Evolutionary conservation across 2,888 invertebrate species (phyloP), one percentile per base, ranked within the genome.

Genomic region (Chloroclysta siterata): DNA sequence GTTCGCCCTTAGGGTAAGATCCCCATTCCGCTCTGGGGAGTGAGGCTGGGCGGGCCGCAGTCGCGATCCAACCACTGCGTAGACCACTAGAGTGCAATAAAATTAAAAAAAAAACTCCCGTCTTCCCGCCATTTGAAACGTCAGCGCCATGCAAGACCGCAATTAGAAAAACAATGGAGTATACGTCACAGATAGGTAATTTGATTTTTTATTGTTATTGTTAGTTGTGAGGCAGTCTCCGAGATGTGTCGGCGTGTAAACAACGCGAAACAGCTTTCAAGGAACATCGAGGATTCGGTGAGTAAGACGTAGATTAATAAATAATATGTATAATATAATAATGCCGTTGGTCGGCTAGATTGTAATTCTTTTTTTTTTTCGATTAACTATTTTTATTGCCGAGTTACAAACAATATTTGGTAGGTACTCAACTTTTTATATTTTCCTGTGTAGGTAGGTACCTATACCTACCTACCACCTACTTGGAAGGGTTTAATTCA

Each of bases 91-190:
- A 41, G 44, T 42, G 48, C 50, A 14, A 51, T 10, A 51, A 53
- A 50, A 63, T 57, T 17, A 33, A 53, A 50, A 60, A 59, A 39
- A 54, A 42, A 47, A 60, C 22, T 62, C 57, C 60, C 60, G 61
- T 57, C 58, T 82, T 84, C 83, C 83, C 83, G 81, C 81, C 80
- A 73, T 75, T 70, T 72, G 72, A 70, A 66, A 69, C 71, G 66
- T 70, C 70, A 72, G 74, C 77, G 72, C 70, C 67, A 63, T 68
- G 69, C 69, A 64, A 72, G 67, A 64, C 65, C 66, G 65, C 81
- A 83, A 84, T 87, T 84, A 85, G 61, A 67, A 81, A 42, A 81
- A 89, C 88, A 89, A 89, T 89, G 88, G 86, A 80, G 61, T 79
- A 78, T 70, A 81, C 88, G 84, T 87, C 88, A 83, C 78, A 78